Evolutionary conservation across 2,888 invertebrate genomes (phyloP).

Genomic region (Amphipyra berbera): DNA sequence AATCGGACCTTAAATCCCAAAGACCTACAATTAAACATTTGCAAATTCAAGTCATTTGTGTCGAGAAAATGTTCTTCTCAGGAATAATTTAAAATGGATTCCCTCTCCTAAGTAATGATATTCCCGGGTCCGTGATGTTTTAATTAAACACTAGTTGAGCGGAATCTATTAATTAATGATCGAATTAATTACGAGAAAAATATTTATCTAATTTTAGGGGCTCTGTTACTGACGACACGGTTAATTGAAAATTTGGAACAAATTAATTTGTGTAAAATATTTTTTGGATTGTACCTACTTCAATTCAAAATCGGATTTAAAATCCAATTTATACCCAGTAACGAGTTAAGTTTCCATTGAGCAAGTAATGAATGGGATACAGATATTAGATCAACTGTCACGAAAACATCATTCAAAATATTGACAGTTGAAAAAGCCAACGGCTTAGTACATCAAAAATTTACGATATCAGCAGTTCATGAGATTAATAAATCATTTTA

Average conservation of each 20-base stretch:
- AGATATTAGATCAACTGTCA: no score
- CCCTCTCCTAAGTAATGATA: slow-evolving; percentile 47
- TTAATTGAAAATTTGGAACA: background rate
- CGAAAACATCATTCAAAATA: no score
- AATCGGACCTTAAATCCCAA: slow-evolving; percentile 14
- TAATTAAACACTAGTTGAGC: slow-evolving; percentile 61
- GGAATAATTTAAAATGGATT: slow-evolving; percentile 57
- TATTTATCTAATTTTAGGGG: slow-evolving; percentile 40
- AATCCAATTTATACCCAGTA: no score
- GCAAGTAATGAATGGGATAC: no score
- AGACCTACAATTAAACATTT: slow-evolving; percentile 43
- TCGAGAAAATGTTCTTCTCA: slow-evolving; percentile 35
- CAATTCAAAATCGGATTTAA: background rate
- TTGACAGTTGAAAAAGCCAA: no score
- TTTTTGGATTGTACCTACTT: background rate
- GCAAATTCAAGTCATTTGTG: slow-evolving; percentile 52
- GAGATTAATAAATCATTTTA: no score
- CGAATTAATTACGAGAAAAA: slow-evolving; percentile 49
- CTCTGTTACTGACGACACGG: slow-evolving; percentile 12
- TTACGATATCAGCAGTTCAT: no score
- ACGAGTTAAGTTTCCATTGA: no score
- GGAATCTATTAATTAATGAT: slow-evolving; percentile 52
- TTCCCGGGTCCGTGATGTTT: slow-evolving; percentile 43
- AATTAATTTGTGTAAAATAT: background rate
- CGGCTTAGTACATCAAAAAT: no score